Evolutionary conservation across 1,140 invertebrate genomes (phyloP), one percentile per base, ranked within the genome.

Genomic region (Reticulitermes speratus): DNA sequence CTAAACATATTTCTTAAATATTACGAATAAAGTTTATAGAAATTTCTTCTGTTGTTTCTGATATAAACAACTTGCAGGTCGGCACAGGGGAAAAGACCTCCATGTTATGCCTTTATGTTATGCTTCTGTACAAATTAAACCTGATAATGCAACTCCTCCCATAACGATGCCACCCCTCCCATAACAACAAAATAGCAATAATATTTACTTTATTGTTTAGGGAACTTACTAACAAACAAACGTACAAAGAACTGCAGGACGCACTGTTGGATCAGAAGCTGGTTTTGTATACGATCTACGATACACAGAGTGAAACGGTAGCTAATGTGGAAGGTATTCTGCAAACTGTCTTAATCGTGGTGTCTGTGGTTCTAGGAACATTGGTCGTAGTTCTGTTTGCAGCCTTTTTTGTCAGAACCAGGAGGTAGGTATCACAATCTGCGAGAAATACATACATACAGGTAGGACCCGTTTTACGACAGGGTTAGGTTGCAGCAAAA

Each of bases 371-470:
- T 5, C 69, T 88, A 7, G 88, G 87, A 5, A 86, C 86, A 30
- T 25, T 88, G 7, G 86, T 88, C 9, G 25, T 88, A 19, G 82
- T 88, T 21, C 83, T 88, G 25, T 38, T 86, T 84, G 87, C 84
- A 30, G 86, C 88, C 3, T 88, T 87, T 84, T 88, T 86, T 52
- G 84, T 88, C 44, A 87, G 86, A 65, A 88, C 88, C 9, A 75
- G 69, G 82, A 88, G 86, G 88, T 88, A 84, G 87, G 87, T 86
- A 84, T 45, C 2, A 30, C 21, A 83, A 38, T 38, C 2, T 38
- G 38, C 5, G 38, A 38, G 38, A 38, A 38, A 38, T 38, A 82
- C n/a, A 30, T 44, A 32, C n/a, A n/a, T n/a, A n/a, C n/a, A n/a
- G n/a, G n/a, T n/a, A n/a, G n/a, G n/a, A n/a, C n/a, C n/a, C n/a